These are phyloP conservation scores for Alethe castanea DNA, from an alignment of 2,113 vertebrate species.

Conservation along the genomic window DNA sequence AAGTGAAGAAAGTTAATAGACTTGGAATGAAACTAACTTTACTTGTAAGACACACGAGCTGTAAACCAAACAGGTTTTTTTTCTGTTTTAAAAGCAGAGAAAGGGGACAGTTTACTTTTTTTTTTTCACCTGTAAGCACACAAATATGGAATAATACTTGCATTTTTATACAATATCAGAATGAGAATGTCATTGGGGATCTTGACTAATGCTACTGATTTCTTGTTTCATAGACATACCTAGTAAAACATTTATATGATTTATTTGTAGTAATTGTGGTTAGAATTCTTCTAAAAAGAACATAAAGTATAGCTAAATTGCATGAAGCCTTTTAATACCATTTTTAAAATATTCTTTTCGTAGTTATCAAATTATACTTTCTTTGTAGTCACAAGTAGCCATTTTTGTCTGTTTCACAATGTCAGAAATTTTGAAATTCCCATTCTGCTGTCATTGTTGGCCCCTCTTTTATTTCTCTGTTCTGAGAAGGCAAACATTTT, in stretches of 20 bases:
- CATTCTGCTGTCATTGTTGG: not conserved
- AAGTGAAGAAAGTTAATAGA: not conserved
- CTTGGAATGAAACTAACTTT: not conserved
- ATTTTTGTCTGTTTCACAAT: not conserved
- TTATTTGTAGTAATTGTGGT: not conserved
- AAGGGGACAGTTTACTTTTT: not conserved
- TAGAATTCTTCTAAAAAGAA: not conserved
- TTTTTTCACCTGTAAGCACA: not conserved
- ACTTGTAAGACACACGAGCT: not conserved
- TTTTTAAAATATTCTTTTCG: not conserved
- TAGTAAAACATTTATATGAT: not conserved
- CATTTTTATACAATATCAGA: not conserved
- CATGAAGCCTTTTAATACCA: not conserved
- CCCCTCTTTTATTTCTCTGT: not conserved
- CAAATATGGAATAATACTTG: not conserved
- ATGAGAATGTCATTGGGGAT: not conserved
- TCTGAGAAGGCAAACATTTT: not conserved
- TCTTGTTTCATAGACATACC: not conserved
- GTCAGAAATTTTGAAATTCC: not conserved
- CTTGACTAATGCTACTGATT: not conserved
- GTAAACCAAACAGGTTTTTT: not conserved
- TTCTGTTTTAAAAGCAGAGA: not conserved
- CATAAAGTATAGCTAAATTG: not conserved
- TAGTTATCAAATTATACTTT: not conserved
- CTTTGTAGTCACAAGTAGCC: not conserved